These are phyloP conservation scores for Apteryx owenii DNA, from an alignment of 2,113 vertebrate species.

Conservation along the genomic window DNA sequence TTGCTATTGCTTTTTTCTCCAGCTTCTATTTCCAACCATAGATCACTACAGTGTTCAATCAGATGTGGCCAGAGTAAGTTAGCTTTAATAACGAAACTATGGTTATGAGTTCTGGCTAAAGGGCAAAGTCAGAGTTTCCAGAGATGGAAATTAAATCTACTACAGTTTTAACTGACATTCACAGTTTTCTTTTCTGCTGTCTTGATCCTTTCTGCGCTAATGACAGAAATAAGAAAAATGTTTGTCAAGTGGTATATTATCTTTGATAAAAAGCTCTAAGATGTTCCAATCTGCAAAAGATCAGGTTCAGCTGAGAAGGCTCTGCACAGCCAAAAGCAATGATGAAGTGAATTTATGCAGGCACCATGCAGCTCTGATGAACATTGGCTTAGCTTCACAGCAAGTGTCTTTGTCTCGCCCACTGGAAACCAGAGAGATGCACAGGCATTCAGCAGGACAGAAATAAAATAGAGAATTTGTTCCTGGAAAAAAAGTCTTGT, in stretches of 20 bases:
- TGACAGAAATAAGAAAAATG: not conserved
- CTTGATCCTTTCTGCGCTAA: not conserved
- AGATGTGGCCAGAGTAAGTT: not conserved
- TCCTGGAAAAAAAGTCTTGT: not conserved
- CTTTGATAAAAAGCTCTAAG: not conserved
- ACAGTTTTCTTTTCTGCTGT: not conserved
- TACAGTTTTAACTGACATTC: not conserved
- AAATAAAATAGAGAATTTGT: not conserved
- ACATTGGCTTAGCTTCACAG: not conserved
- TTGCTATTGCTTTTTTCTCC: not conserved
- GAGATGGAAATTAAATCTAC: not conserved
- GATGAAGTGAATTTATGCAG: not conserved
- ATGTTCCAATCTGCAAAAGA: not conserved
- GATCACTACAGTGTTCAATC: not conserved
- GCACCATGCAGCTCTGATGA: not conserved
- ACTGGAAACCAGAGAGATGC: not conserved
- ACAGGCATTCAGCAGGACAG: not conserved
- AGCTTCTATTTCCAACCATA: not conserved
- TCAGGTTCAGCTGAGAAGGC: not conserved
- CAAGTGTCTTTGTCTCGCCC: not conserved
- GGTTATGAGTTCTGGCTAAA: not conserved
- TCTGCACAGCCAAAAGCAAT: not conserved
- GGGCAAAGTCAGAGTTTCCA: not conserved
- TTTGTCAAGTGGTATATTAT: not conserved
- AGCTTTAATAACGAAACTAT: not conserved